Evolutionary conservation across 2,113 vertebrate species (phyloP).

Genomic region (Laticauda colubrina): DNA sequence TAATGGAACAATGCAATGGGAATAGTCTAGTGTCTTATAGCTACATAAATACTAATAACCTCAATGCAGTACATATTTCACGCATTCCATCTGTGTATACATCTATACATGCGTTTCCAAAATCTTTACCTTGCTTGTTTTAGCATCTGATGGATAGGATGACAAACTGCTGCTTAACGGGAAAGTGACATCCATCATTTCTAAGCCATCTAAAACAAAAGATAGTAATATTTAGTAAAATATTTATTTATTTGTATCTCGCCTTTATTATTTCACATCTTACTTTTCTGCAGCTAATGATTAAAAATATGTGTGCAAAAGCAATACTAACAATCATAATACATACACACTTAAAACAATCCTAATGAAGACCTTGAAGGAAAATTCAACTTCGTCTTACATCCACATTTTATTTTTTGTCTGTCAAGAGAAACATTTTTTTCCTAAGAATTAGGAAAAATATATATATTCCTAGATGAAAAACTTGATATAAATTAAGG

Average conservation of each 20-base stretch:
- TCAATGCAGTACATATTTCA: not conserved
- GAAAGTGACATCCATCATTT: not conserved
- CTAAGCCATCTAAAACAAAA: not conserved
- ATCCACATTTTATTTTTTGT: not conserved
- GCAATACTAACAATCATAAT: not conserved
- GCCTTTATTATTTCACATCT: not conserved
- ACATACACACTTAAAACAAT: not conserved
- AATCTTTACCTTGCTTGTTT: conserved; percentile 53
- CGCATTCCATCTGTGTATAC: not conserved
- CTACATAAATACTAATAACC: not conserved
- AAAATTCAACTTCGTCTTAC: not conserved
- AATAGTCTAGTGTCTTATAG: not conserved
- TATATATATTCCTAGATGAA: not conserved
- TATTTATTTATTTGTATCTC: not conserved
- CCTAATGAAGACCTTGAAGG: not conserved
- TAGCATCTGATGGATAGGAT: not conserved
- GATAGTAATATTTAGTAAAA: not conserved
- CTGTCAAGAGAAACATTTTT: not conserved
- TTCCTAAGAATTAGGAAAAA: not conserved
- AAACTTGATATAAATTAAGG: not conserved
- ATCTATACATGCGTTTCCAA: not conserved
- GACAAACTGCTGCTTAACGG: fast-evolving
- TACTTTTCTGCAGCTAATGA: not conserved
- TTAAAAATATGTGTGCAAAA: not conserved
- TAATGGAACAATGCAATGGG: not conserved